Evolutionary conservation across 2,113 vertebrate genomes (phyloP).

Genomic region (Azemiops feae): DNA sequence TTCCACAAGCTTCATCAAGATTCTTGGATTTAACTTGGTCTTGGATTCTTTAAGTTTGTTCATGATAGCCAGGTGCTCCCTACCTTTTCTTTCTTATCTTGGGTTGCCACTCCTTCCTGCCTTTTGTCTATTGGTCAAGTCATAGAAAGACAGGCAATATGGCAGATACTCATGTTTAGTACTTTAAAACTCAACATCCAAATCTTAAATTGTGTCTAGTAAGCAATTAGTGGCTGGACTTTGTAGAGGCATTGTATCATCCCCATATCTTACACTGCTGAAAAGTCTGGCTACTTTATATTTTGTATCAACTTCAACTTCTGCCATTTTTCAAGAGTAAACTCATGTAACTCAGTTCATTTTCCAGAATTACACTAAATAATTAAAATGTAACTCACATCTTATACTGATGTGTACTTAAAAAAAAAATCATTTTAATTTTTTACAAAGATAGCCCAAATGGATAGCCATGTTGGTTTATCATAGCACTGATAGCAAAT

Average conservation of each 20-base stretch:
- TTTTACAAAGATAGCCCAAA: background rate
- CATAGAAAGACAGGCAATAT: background rate
- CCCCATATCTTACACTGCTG: background rate
- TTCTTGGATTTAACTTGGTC: background rate
- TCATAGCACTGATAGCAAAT: too few species aligned
- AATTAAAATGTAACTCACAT: too few species aligned
- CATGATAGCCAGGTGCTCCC: background rate
- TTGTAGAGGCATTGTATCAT: background rate
- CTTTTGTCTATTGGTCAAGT: background rate
- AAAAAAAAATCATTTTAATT: background rate
- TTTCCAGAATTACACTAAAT: too few species aligned
- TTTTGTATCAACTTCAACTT: background rate
- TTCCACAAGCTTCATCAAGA: background rate
- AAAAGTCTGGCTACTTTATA: background rate
- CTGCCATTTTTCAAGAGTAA: background rate
- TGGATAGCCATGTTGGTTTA: background rate
- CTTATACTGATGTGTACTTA: too few species aligned
- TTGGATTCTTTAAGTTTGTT: background rate
- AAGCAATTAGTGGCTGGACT: background rate
- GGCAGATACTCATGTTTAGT: background rate
- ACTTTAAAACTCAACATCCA: background rate
- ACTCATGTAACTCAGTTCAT: background rate
- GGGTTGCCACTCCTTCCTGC: background rate
- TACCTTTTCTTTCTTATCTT: background rate
- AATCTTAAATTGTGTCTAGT: background rate